Evolutionary conservation across 2,888 invertebrate species (phyloP).

Genomic region (Ceraclea dissimilis): DNA sequence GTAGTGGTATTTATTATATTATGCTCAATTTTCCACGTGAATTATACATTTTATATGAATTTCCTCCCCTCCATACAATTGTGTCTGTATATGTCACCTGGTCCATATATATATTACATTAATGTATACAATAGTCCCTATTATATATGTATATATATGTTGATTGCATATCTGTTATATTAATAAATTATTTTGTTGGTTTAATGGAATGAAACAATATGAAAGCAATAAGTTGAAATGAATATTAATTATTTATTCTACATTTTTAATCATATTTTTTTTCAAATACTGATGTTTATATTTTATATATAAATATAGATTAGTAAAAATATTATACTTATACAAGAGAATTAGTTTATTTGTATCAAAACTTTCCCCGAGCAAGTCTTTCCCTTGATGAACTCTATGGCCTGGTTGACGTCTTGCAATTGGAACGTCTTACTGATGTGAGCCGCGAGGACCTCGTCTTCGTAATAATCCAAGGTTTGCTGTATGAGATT

Average conservation of each 20-base stretch:
- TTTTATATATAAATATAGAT: slow-evolving; percentile 7
- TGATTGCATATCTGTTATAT: no score
- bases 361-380: slow-evolving; percentile 54
- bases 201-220: slow-evolving; percentile 6
- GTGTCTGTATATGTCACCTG: no score
- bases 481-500: slow-evolving; percentile 50
- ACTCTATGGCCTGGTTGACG: slow-evolving; percentile 53
- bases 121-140: no score
- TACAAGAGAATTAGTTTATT: slow-evolving; percentile 27
- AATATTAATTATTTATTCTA: slow-evolving; percentile 18
- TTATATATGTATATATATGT: no score
- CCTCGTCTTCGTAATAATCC: slow-evolving; percentile 52
- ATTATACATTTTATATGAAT: no score
- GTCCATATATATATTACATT: no score
- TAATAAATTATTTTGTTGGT: no score
- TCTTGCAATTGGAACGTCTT: slow-evolving; percentile 47
- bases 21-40: no score
- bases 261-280: slow-evolving; percentile 15
- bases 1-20: no score
- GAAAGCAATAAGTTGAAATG: slow-evolving; percentile 18
- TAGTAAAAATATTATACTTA: slow-evolving; percentile 14
- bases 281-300: not conserved
- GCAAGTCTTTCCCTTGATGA: slow-evolving; percentile 47
- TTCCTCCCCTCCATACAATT: slow-evolving; percentile 1
- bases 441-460: slow-evolving; percentile 52